Conservation (phyloP, 1,140 invertebrate genomes). For the Platyura marginata region DNA sequence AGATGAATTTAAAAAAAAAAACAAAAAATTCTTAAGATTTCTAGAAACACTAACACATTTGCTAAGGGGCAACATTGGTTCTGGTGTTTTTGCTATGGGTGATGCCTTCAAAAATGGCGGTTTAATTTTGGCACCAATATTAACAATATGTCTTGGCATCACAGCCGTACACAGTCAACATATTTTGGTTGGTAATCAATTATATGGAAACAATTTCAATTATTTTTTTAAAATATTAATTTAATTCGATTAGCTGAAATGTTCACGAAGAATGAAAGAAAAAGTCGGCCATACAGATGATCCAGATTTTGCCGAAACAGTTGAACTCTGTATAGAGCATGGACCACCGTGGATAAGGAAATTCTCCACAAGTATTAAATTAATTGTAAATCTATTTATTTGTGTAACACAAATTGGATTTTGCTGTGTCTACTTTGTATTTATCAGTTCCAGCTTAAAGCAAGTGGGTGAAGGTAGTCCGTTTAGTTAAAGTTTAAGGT, state of each 20-base stretch:
- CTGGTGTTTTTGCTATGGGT: conserved; percentile 56
- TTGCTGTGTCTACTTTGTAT: conserved; percentile 89
- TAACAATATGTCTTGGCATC: conserved; percentile 43
- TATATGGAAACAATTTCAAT: no score
- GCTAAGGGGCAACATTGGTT: conserved; percentile 57
- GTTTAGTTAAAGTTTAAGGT: no score
- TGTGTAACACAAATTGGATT: conserved; percentile 86
- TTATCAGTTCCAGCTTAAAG: conserved; percentile 66
- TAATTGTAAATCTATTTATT: conserved; percentile 57
- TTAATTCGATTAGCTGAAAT: conserved; percentile 31
- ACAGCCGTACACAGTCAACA: conserved; percentile 57
- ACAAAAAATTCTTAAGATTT: conserved; percentile 30
- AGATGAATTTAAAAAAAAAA: no score
- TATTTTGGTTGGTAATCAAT: conserved; percentile 47
- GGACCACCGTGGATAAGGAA: conserved; percentile 40
- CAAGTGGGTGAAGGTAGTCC: conserved; percentile 31
- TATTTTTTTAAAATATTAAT: no score
- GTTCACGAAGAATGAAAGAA: conserved; percentile 42
- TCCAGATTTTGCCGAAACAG: conserved; percentile 61
- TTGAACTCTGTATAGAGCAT: conserved; percentile 52
- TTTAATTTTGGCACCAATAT: conserved; percentile 39
- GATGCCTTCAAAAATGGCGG: conserved; percentile 59
- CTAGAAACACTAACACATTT: conserved; percentile 52
- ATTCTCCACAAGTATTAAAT: conserved; percentile 38
- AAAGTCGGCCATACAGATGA: conserved; percentile 25